Conservation (phyloP, 2,888 invertebrate species). For the Eupithecia vulgata region DNA sequence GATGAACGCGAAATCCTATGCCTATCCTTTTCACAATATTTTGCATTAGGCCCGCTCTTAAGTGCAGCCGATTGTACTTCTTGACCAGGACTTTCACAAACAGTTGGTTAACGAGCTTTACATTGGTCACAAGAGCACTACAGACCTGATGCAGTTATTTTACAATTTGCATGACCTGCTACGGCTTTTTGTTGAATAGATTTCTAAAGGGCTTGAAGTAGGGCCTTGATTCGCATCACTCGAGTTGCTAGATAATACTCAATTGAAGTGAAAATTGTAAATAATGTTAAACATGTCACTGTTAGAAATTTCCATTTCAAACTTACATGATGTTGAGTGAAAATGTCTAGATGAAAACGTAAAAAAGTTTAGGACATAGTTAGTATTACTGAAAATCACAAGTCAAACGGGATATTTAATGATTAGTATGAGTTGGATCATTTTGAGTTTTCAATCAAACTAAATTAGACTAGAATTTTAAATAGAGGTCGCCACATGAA, state of each 20-base stretch:
- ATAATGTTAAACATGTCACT: neutral
- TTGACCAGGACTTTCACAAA: neutral
- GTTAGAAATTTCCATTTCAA: no score
- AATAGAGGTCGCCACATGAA: no score
- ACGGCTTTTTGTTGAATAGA: constrained; percentile 21
- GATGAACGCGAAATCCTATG: no score
- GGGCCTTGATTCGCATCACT: constrained; percentile 19
- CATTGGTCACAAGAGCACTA: neutral
- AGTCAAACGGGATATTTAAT: no score
- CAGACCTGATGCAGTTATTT: constrained; percentile 22
- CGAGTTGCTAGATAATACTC: constrained; percentile 7
- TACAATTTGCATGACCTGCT: constrained; percentile 25
- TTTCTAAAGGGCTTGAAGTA: constrained; percentile 14
- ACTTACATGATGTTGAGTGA: no score
- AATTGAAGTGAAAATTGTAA: neutral
- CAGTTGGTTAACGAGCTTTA: constrained; percentile 1
- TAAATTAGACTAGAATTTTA: no score
- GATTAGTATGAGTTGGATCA: no score
- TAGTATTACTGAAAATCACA: no score
- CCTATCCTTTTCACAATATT: no score
- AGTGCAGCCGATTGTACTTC: neutral
- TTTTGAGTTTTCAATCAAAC: no score
- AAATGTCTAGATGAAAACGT: no score
- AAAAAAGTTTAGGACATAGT: no score
- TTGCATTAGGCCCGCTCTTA: neutral